These are phyloP conservation scores for Paraplagusia blochii DNA, from an alignment of 2,113 vertebrate species.

Conservation along the genomic window DNA sequence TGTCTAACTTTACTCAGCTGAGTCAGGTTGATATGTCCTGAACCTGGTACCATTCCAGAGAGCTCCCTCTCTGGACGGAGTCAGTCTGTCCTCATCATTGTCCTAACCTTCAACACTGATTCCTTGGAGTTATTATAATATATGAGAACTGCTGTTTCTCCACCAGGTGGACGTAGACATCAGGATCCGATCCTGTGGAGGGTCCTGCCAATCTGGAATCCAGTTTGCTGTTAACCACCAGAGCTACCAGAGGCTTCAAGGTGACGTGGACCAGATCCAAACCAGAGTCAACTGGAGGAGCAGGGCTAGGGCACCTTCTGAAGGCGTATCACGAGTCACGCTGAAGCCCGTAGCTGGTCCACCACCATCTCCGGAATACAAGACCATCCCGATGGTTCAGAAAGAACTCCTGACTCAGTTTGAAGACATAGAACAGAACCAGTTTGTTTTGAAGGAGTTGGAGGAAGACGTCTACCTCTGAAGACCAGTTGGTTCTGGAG, in stretches of 20 bases:
- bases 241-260: conserved; percentile 19
- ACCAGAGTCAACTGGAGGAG: not conserved
- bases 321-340: conserved; percentile 30
- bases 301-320: not conserved
- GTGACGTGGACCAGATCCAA: conserved; percentile 18
- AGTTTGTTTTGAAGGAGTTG: conserved; percentile 43
- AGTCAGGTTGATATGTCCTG: too few relatives aligned
- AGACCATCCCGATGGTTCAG: conserved; percentile 31
- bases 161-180: conserved; percentile 75
- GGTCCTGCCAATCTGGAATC: conserved; percentile 60
- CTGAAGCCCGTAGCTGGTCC: conserved; percentile 8
- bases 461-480: not conserved
- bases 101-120: too few relatives aligned
- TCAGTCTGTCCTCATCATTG: too few relatives aligned
- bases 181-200: conserved; percentile 68
- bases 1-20: too few relatives aligned
- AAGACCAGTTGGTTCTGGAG: too few relatives aligned
- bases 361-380: conserved; percentile 17
- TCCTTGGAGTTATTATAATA: not conserved
- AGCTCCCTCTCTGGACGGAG: too few relatives aligned
- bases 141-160: not conserved
- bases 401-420: conserved; percentile 62
- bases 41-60: too few relatives aligned
- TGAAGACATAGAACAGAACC: conserved; percentile 63
- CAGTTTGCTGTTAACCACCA: conserved; percentile 38